Evolutionary conservation across 2,888 invertebrate genomes (phyloP).

Genomic region (Resseliella maxima): DNA sequence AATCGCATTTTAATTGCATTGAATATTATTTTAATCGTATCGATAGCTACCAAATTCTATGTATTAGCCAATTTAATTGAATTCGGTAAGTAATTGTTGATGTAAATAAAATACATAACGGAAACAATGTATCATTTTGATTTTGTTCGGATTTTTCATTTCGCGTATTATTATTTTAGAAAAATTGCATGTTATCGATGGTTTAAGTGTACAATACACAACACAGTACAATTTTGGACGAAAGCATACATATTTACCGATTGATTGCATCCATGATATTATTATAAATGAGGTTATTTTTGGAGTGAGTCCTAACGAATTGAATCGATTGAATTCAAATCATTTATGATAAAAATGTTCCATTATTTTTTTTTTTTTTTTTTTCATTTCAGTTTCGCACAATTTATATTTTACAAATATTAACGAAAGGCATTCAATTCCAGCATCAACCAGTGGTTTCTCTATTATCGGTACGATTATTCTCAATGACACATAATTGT

Average conservation of each 20-base stretch:
- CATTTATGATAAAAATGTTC: background rate
- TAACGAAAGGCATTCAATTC: constrained; percentile 65
- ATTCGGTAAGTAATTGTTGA: constrained; percentile 22
- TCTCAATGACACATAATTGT: constrained; percentile 24
- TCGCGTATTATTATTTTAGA: constrained; percentile 63
- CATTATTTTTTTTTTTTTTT: constrained; percentile 55
- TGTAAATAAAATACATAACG: background rate
- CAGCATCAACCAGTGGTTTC: constrained; percentile 65
- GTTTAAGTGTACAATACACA: constrained; percentile 66
- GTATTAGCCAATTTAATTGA: background rate
- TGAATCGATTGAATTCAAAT: too few species aligned
- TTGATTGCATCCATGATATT: constrained; percentile 65
- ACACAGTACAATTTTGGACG: constrained; percentile 63
- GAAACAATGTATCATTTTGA: too few species aligned
- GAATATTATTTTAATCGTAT: constrained; percentile 4
- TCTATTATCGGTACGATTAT: constrained; percentile 65
- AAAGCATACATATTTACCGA: constrained; percentile 64
- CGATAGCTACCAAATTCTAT: background rate
- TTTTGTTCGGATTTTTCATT: too few species aligned
- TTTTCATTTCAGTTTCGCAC: constrained; percentile 65
- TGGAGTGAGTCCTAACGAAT: constrained; percentile 64
- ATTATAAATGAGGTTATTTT: constrained; percentile 68
- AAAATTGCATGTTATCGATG: constrained; percentile 63
- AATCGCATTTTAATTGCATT: background rate
- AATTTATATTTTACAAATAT: constrained; percentile 66